Base-by-base conservation (phyloP, 2,888 invertebrate species). In the Trimorus sp. region DNA sequence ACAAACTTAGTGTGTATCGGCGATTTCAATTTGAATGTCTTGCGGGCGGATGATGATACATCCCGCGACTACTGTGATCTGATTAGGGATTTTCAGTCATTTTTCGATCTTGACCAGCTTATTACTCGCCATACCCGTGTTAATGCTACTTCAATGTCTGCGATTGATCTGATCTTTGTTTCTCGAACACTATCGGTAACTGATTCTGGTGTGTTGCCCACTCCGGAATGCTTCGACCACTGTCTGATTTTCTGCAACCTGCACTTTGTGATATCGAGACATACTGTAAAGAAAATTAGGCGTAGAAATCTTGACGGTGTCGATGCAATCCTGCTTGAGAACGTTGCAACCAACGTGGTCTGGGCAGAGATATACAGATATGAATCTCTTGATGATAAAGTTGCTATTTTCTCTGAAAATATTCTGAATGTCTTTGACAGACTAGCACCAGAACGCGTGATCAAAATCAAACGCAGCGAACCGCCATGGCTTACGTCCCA, bases 161-260 rank as follows among this genome's bases (percentile, higher is more conserved):
- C 7, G 11, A 54, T 54, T 36, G 54, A 54, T 36, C 26, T 54
- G 26, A 54, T 54, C 9, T 54, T 54, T 54, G 26, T 26, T 51
- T 8, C 51, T 1, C 2, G 7, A 14, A 51, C n/a, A 2, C 12
- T 14, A 51, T 51, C 51, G 8, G 7, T n/a, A 14, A 15, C 2
- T 12, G 51, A 51, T 14, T 51, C 51, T 15, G 51, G 51, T 51
- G 51, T 51, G 51, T 8, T 11, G 8, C n/a, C 14, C 15, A 51
- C n/a, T n/a, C 15, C 14, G 8, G 51, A 51, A 2, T 26, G 26
- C 26, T 26, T 26, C 26, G 26, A 26, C 4, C 26, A 26, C 26
- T 26, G 26, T 26, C 26, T n/a, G 14, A 15, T 14, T 51, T 51
- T n/a, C 45, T 45, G 45, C n/a, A 45, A 45, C n/a, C n/a, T 45